A percentile compares a stretch with the other conserved stretches of the same genome.
Conservation (phyloP, 2,113 vertebrate species). For the Romanogobio albipinnatus region DNA sequence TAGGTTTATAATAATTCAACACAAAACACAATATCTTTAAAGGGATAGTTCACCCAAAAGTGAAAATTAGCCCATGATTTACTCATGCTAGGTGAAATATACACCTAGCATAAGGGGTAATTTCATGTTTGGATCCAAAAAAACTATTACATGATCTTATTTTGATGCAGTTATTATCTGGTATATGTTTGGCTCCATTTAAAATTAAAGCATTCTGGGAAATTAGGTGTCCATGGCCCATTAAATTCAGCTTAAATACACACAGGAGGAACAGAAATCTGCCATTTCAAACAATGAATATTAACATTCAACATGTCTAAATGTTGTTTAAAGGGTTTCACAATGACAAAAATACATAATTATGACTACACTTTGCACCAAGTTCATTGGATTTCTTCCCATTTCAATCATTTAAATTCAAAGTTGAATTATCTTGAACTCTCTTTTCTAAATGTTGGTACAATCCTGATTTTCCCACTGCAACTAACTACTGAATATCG, state of each 20-base stretch:
- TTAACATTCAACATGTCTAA: not conserved
- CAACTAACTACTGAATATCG: too few species aligned
- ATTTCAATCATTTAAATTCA: not conserved
- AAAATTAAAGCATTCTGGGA: not conserved
- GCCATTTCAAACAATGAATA: not conserved
- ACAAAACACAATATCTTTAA: not conserved
- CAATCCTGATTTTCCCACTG: not conserved
- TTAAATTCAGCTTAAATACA: not conserved
- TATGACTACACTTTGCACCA: not conserved
- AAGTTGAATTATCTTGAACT: not conserved
- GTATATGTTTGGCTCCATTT: not conserved
- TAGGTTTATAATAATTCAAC: not conserved
- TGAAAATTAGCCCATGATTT: too few species aligned
- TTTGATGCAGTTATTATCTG: too few species aligned
- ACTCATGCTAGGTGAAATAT: too few species aligned
- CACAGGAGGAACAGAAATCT: not conserved
- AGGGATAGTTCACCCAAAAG: too few species aligned
- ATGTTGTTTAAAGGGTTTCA: not conserved
- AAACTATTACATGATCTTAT: not conserved
- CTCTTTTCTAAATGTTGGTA: not conserved
- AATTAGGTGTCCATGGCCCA: not conserved
- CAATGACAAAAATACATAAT: not conserved
- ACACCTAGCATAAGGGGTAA: too few species aligned
- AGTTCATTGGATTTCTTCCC: not conserved
- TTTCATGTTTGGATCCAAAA: not conserved